A percentile compares a stretch with the other conserved stretches of the same genome.
phyloP scores from a whole-genome alignment of 2,797 vertebrate species.

The Chromobotia macracanthus region DNA sequence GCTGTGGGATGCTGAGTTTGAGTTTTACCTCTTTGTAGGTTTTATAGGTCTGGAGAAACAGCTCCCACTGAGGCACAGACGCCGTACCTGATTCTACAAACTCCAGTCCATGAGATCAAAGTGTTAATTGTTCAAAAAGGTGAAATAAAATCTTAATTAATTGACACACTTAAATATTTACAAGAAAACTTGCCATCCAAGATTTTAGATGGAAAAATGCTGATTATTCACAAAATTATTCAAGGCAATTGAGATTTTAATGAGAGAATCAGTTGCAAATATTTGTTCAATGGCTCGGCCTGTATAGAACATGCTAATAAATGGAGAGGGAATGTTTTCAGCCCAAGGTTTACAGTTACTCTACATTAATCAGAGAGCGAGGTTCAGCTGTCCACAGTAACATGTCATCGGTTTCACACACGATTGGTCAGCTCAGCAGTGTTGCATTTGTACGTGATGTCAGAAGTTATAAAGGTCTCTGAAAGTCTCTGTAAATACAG shows the following conservation, averaged over 20 bases:
- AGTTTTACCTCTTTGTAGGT: constrained; percentile 15
- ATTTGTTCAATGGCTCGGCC: too few species aligned
- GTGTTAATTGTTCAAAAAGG: neutral
- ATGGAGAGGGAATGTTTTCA: too few species aligned
- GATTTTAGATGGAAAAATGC: neutral
- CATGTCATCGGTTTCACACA: neutral
- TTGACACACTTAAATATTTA: too few species aligned
- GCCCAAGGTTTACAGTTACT: too few species aligned
- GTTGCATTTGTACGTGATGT: neutral
- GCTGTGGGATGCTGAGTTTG: constrained; percentile 39
- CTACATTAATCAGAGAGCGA: too few species aligned
- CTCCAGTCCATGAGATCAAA: neutral
- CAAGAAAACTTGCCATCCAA: neutral
- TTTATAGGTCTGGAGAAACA: constrained; percentile 42
- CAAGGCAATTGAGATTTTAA: too few species aligned
- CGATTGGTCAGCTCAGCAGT: neutral
- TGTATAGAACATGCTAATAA: too few species aligned
- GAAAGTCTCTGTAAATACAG: constrained; percentile 34
- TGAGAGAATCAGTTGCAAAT: too few species aligned
- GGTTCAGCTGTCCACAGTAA: neutral
- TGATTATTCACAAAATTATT: too few species aligned
- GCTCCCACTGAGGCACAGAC: constrained; percentile 31
- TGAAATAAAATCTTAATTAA: neutral
- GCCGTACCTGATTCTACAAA: neutral
- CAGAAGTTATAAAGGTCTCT: neutral